Conservation (phyloP, 1,140 invertebrate genomes). For the Linepithema humile region DNA sequence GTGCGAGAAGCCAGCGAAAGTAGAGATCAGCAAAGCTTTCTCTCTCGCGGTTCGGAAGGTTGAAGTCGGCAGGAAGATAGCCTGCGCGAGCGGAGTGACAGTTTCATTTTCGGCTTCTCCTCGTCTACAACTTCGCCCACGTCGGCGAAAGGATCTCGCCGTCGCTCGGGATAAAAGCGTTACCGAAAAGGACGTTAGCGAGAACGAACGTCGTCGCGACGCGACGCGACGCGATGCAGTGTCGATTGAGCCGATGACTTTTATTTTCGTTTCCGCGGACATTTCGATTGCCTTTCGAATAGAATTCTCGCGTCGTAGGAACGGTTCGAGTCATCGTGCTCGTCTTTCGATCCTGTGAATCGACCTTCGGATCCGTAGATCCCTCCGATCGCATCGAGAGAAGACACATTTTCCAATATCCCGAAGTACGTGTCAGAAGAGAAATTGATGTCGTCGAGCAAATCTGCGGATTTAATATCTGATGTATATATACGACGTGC, state of each 20-base stretch:
- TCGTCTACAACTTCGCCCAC: conserved; percentile 39
- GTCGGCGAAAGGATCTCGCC: conserved; percentile 35
- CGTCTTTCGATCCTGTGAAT: conserved; percentile 21
- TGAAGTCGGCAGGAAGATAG: conserved; percentile 62
- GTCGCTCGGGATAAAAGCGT: conserved; percentile 46
- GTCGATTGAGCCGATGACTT: conserved; percentile 53
- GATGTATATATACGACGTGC: conserved; percentile 19
- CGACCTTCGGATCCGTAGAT: conserved; percentile 35
- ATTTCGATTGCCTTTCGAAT: conserved; percentile 37
- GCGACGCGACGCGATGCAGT: conserved; percentile 14
- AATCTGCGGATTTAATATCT: conserved; percentile 56
- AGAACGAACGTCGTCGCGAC: not conserved
- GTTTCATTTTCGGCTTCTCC: conserved; percentile 75
- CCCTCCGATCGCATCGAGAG: conserved; percentile 29
- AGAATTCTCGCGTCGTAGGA: conserved; percentile 38
- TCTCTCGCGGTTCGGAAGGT: conserved; percentile 32
- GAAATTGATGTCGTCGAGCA: conserved; percentile 55
- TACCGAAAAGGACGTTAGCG: not conserved
- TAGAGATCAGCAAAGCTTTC: conserved; percentile 48
- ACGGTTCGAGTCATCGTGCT: conserved; percentile 20
- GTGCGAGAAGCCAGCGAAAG: conserved; percentile 38
- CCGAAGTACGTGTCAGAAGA: conserved; percentile 47
- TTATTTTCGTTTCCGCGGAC: conserved; percentile 46
- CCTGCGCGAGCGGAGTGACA: conserved; percentile 75
- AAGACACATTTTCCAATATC: conserved; percentile 56